Evolutionary conservation across 2,113 vertebrate species (phyloP).

Genomic region (Catharus bicknelli): DNA sequence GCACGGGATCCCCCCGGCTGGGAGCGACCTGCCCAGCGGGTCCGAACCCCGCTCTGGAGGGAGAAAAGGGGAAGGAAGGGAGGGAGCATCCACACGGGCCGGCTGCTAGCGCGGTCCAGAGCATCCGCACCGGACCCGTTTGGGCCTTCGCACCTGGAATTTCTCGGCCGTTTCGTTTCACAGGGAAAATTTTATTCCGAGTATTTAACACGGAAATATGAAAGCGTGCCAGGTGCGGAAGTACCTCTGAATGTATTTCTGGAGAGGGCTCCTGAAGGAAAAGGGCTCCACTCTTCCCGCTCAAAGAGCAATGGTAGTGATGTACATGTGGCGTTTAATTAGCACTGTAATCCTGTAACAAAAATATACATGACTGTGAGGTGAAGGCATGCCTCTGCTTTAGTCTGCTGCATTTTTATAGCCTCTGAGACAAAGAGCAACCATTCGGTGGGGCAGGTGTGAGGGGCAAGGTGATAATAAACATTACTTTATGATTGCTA

Average conservation of each 20-base stretch:
- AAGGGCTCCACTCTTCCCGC: neutral
- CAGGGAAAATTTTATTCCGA: neutral
- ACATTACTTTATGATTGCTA: conserved; percentile 40
- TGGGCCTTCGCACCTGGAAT: neutral
- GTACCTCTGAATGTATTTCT: neutral
- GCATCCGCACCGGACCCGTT: fast-evolving
- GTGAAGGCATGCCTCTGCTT: neutral
- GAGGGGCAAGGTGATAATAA: conserved; percentile 63
- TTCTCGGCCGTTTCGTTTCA: neutral
- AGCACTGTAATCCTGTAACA: neutral
- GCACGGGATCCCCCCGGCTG: neutral
- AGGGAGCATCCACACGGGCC: neutral
- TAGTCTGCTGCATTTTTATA: neutral
- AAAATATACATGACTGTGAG: neutral
- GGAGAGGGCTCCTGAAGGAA: neutral
- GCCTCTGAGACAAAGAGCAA: conserved; percentile 64
- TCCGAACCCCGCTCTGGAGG: neutral
- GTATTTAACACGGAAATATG: neutral
- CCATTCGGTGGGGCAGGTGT: conserved; percentile 75
- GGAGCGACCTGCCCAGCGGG: fast-evolving
- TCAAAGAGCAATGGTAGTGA: neutral
- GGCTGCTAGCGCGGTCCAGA: fast-evolving
- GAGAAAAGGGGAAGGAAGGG: no score
- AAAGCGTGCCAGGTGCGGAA: fast-evolving
- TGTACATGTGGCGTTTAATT: neutral